These are phyloP conservation scores for Pseudanteris insignis DNA, from an alignment of 2,888 invertebrate species.

Conservation along the genomic window DNA sequence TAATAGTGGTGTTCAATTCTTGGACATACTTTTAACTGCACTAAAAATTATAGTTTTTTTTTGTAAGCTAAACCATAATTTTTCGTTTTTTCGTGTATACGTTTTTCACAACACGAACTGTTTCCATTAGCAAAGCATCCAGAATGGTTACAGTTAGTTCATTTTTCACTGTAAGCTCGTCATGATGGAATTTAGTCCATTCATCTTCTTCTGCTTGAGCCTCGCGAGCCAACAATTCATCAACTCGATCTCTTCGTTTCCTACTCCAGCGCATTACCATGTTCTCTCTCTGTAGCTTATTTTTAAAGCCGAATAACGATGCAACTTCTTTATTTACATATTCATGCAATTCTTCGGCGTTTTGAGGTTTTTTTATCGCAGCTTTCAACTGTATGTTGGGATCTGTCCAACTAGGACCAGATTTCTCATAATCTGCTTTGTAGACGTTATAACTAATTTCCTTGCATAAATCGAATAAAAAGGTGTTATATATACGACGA, in stretches of 20 bases:
- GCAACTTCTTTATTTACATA: slow-evolving; percentile 69
- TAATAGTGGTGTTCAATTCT: no score
- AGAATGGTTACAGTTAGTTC: slow-evolving; percentile 67
- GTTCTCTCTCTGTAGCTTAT: slow-evolving; percentile 69
- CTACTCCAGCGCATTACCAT: slow-evolving; percentile 72
- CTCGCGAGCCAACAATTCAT: slow-evolving; percentile 77
- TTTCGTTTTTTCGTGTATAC: slow-evolving; percentile 59
- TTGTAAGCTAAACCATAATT: slow-evolving; percentile 48
- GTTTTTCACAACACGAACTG: slow-evolving; percentile 58
- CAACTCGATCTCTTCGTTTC: slow-evolving; percentile 76
- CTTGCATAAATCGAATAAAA: slow-evolving; percentile 73
- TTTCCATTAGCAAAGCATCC: slow-evolving; percentile 59
- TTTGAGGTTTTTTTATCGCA: slow-evolving; percentile 67
- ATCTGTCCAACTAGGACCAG: slow-evolving; percentile 69
- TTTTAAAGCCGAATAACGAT: slow-evolving; percentile 69
- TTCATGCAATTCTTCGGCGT: slow-evolving; percentile 67
- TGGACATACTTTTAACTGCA: no score
- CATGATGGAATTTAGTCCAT: slow-evolving; percentile 79
- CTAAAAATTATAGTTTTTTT: no score
- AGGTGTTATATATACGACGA: slow-evolving; percentile 68
- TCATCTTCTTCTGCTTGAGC: slow-evolving; percentile 76
- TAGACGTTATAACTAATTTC: slow-evolving; percentile 70
- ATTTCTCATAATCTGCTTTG: slow-evolving; percentile 65
- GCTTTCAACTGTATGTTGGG: slow-evolving; percentile 65
- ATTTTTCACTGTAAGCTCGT: slow-evolving; percentile 76